Base-by-base conservation (phyloP, 2,888 invertebrate species). In the Pteria penguin region DNA sequence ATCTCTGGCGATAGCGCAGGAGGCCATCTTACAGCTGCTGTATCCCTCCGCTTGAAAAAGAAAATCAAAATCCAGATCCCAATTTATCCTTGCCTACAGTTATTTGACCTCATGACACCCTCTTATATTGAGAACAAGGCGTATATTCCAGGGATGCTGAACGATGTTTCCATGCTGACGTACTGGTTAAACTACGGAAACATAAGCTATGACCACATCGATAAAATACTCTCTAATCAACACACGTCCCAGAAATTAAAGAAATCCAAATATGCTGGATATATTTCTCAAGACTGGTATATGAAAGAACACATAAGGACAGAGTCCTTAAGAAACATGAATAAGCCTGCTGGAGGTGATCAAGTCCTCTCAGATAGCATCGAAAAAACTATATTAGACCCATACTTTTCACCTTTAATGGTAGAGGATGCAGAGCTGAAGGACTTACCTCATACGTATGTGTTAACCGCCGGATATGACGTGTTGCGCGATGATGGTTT, bases 391-490 rank as follows among this genome's bases (percentile, higher is more conserved):
- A 76, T 86, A 33, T 65, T 83, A 2, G 84, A 87, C 76, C 86
- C 87, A 0, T 84, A 83, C 33, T 90, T 91, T 67, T 87, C 90
- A 14, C 92, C 92, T 4, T 76, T 92, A 57, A 89, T 92, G 90
- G 85, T 88, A 31, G 84, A 78, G 3, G 85, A 89, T 31, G 77
- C 71, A 2, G 81, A 82, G 32, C 80, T 89, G 36, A 76, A 75
- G 8, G 86, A 83, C 5, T 77, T 91, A 11, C 92, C 92, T 1
- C 75, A 82, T 22, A 86, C 92, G 0, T 89, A 90, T 70, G 84
- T 92, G 26, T 73, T 90, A 31, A 92, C 92, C 0, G 90, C 90
- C 60, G 89, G 92, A 78, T 91, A 89, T 81, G 92, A 92, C 81
- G 87, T 92, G 1, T 82, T 92, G 5, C 80, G 92, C 4, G 92